These are phyloP conservation scores for Odontothrips loti DNA, from an alignment of 2,888 invertebrate genomes.

Conservation along the genomic window DNA sequence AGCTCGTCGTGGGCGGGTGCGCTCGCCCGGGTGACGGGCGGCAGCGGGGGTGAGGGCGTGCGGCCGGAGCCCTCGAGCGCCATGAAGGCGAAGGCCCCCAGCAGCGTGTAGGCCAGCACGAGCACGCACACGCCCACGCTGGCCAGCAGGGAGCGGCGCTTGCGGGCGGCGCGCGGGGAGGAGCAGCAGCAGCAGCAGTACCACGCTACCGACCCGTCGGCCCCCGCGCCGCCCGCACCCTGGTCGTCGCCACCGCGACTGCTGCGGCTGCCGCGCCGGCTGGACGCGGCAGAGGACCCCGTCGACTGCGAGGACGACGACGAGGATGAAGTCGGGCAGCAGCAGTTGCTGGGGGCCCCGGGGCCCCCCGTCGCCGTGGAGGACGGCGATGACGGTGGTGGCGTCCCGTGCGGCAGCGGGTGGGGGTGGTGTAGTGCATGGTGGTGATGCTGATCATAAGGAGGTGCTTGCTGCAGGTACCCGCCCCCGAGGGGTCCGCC, in stretches of 20 bases:
- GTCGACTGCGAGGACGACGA: constrained; percentile 6
- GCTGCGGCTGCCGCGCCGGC: constrained; percentile 17
- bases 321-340: neutral
- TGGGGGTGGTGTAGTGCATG: constrained; percentile 3
- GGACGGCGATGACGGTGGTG: neutral
- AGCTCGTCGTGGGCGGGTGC: constrained; percentile 37
- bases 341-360: constrained; percentile 5
- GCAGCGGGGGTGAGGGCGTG: neutral
- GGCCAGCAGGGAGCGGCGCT: constrained; percentile 59
- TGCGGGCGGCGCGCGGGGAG: neutral
- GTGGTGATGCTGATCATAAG: neutral
- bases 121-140: constrained; percentile 78
- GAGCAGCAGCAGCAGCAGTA: constrained; percentile 19
- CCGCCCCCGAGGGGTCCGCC: neutral
- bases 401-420: neutral
- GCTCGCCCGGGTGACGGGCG: constrained; percentile 30
- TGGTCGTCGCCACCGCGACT: neutral
- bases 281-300: constrained; percentile 6
- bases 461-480: neutral
- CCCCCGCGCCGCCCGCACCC: neutral
- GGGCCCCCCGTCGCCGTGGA: neutral
- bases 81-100: constrained; percentile 88
- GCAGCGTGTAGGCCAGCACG: constrained; percentile 84
- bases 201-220: constrained; percentile 2
- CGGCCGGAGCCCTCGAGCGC: constrained; percentile 65